Percentiles rank a stretch among this genome's conserved stretches.
These are phyloP conservation scores for Mystacornis crossleyi DNA, from an alignment of 2,113 vertebrate species.

Conservation along the genomic window DNA sequence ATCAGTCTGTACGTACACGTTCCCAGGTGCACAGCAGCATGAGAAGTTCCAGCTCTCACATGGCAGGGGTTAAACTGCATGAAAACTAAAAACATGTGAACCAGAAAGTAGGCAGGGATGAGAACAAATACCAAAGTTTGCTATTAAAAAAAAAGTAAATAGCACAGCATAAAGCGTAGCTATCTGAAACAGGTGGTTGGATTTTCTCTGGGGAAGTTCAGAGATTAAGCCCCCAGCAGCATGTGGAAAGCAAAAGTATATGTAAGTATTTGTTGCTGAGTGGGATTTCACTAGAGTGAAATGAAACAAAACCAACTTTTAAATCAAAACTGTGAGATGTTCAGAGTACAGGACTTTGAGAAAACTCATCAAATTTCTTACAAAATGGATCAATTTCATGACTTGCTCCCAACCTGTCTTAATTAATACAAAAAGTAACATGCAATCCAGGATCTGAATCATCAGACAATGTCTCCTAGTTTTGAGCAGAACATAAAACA, in stretches of 20 bases:
- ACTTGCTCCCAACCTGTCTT: not conserved
- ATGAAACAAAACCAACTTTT: not conserved
- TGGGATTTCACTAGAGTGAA: not conserved
- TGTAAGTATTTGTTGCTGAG: not conserved
- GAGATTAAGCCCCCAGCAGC: not conserved
- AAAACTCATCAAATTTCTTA: not conserved
- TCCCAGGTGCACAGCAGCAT: not conserved
- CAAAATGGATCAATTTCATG: not conserved
- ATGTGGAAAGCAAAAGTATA: not conserved
- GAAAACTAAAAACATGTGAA: not conserved
- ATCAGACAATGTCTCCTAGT: not conserved
- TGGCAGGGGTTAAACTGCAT: not conserved
- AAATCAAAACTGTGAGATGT: not conserved
- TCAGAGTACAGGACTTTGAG: not conserved
- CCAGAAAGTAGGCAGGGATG: not conserved
- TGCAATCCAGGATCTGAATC: not conserved
- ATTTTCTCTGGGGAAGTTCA: not conserved
- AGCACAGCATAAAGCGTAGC: not conserved
- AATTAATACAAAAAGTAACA: not conserved
- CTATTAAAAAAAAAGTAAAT: not conserved
- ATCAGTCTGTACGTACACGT: not conserved
- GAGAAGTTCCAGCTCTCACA: not conserved
- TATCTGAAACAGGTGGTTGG: not conserved
- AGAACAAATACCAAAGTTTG: not conserved
- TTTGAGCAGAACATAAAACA: fast-evolving